phyloP scores from a whole-genome alignment of 2,113 vertebrate species.

The Cepphus grylle region DNA sequence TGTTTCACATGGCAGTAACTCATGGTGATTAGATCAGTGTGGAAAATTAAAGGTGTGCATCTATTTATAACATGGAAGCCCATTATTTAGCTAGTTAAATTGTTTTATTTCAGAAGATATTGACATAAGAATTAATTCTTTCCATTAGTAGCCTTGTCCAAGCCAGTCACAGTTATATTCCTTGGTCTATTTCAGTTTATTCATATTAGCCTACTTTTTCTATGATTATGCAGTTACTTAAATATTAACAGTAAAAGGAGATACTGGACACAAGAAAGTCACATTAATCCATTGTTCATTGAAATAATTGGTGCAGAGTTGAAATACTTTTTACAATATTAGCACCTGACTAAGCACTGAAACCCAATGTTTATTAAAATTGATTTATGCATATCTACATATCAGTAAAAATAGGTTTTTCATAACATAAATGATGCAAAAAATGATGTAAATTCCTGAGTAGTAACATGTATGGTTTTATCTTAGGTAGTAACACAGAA shows the following conservation, averaged over 20 bases:
- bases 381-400: neutral
- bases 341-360: neutral
- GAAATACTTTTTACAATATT: neutral
- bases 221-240: neutral
- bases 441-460: neutral
- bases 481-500: neutral
- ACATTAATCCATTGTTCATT: neutral
- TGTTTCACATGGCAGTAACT: neutral
- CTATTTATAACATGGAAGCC: neutral
- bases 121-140: neutral
- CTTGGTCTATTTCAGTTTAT: neutral
- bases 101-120: neutral
- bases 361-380: neutral
- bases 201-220: neutral
- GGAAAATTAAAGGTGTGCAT: neutral
- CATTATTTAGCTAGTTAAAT: neutral
- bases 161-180: neutral
- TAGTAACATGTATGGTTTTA: neutral
- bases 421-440: neutral
- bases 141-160: neutral
- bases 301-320: neutral
- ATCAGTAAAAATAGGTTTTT: neutral
- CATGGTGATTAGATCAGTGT: neutral
- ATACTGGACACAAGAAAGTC: neutral
- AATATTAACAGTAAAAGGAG: neutral